Evolutionary conservation across 2,888 invertebrate genomes (phyloP), one percentile per base, ranked within the genome.

Genomic region (Netelia virgata): DNA sequence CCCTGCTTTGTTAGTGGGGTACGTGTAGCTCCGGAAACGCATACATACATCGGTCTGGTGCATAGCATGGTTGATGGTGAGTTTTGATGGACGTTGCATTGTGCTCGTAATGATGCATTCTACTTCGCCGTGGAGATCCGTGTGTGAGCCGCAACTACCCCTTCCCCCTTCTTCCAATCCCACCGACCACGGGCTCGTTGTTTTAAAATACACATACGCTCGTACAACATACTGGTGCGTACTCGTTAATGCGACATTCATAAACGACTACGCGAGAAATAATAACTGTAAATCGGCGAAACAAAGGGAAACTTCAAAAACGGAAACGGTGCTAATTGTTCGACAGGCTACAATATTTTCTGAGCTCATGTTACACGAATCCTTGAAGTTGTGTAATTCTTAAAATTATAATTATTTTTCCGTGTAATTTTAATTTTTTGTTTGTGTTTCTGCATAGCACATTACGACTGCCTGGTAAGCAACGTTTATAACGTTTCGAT

Each of bases 101-200:
- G 91, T 91, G 83, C 88, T 88, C 86, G 87, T 91, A 91, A 91
- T 91, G 91, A 91, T 89, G 91, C 91, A 90, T 91, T 91, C 89
- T 87, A 87, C 86, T 87, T 86, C 77, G 59, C 74, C 14, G 69
- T 59, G 69, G 73, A 79, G 75, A 86, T 78, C 66, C 70, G 78
- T 78, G 70, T 61, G 66, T 66, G 66, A 53, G 55, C 20, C 28
- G 28, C 85, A 90, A 89, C 87, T 88, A 57, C 55, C 50, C 57
- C 64, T 68, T 16, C 36, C 36, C 28, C 69, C 3, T 11, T 55
- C 5, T 16, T 6, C 69, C 69, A 11, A 11, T 9, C 68, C 43
- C 43, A 53, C 28, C 20, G 55, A 73, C 18, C 88, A 86, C 86
- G 86, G 77, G 87, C 87, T 85, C 87, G 89, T 87, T 88, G 84